Percentiles rank a stretch among this genome's conserved stretches.
phyloP scores from a whole-genome alignment of 2,113 vertebrate genomes.

The Centropristis striata region DNA sequence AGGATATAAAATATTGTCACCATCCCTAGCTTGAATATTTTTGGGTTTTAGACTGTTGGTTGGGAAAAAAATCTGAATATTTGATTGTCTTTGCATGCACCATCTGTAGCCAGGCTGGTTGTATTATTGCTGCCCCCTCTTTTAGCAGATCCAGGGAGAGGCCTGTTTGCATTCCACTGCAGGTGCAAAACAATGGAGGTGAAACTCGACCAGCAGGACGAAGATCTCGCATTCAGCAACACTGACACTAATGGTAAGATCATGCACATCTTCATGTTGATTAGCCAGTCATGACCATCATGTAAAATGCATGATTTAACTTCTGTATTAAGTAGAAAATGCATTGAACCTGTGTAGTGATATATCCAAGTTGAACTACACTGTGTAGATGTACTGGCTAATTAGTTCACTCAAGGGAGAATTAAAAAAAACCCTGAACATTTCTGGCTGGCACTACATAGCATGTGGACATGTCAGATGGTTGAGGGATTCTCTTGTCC shows the following conservation, averaged over 20 bases:
- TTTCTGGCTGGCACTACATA: conserved; percentile 52
- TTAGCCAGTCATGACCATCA: background rate
- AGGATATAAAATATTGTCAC: too few species aligned
- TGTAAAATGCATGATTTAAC: conserved; percentile 12
- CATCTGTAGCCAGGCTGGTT: background rate
- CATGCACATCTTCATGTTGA: background rate
- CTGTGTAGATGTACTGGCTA: conserved; percentile 5
- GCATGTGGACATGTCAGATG: conserved; percentile 79
- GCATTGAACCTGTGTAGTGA: background rate
- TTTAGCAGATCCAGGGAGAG: conserved; percentile 71
- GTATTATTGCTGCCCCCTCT: background rate
- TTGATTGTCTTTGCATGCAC: background rate
- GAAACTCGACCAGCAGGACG: conserved; percentile 92
- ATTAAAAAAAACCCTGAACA: conserved; percentile 15
- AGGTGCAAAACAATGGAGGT: conserved; percentile 92
- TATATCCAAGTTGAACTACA: background rate
- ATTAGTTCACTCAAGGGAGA: conserved; percentile 31
- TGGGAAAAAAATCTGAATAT: background rate
- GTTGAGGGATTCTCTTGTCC: conserved; percentile 66
- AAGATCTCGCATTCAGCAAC: conserved; percentile 93
- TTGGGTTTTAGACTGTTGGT: background rate
- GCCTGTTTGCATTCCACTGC: conserved; percentile 76
- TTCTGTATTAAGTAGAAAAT: background rate
- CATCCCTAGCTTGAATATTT: background rate
- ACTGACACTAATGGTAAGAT: conserved; percentile 95